Conservation (phyloP, 1,140 invertebrate genomes). For the Drosophila triauraria region DNA sequence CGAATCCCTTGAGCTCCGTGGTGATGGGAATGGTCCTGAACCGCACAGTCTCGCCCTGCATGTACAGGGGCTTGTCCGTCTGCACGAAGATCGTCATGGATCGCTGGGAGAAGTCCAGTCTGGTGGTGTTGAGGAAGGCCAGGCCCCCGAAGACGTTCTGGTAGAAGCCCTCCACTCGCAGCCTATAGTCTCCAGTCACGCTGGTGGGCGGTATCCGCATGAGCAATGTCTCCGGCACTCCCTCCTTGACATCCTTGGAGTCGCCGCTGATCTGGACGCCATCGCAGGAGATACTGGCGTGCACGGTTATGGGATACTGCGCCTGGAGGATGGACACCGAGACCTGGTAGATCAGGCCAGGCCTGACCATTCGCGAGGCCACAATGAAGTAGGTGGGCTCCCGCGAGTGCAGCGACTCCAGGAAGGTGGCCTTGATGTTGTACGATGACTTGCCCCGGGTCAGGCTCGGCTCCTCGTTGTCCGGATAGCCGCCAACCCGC, state of each 20-base stretch:
- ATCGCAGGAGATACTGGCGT: constrained; percentile 93
- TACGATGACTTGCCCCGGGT: constrained; percentile 72
- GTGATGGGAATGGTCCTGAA: constrained; percentile 96
- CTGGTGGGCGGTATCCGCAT: constrained; percentile 94
- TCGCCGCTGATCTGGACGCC: constrained; percentile 94
- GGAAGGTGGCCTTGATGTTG: constrained; percentile 69
- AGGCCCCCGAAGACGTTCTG: constrained; percentile 93
- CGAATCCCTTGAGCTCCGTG: constrained; percentile 94
- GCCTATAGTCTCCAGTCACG: constrained; percentile 92
- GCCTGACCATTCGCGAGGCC: constrained; percentile 93
- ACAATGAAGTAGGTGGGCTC: constrained; percentile 93
- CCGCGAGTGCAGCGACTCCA: constrained; percentile 69
- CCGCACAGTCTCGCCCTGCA: constrained; percentile 94
- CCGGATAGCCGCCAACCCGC: constrained; percentile 39
- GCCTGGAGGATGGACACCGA: constrained; percentile 91
- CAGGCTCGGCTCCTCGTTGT: constrained; percentile 62
- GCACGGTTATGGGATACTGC: constrained; percentile 90
- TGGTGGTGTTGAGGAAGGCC: constrained; percentile 93
- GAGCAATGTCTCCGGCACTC: constrained; percentile 92
- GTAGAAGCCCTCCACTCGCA: constrained; percentile 95
- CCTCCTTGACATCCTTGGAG: constrained; percentile 90
- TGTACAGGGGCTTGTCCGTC: constrained; percentile 97
- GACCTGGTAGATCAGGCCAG: constrained; percentile 94
- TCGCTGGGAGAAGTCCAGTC: constrained; percentile 92
- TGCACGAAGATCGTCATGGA: constrained; percentile 98